Evolutionary conservation across 2,113 vertebrate species (phyloP), one percentile per base, ranked within the genome.

Genomic region (Amblyopsis rosae): DNA sequence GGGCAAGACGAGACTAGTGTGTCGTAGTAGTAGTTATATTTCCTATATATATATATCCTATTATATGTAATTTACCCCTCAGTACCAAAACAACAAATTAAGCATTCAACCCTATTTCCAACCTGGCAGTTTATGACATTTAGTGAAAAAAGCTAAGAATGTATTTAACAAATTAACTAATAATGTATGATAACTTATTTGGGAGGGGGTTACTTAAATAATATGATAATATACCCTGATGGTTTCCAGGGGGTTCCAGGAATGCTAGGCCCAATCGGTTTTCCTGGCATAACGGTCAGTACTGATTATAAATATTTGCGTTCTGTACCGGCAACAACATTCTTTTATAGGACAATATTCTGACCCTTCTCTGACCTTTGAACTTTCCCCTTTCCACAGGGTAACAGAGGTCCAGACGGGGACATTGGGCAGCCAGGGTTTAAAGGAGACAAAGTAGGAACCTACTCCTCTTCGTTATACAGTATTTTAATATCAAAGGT

Each of bases 361-460:
- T 5, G 68, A 32, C 13, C 0, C 8, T 65, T 69, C 9, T 54
- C 19, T 70, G 45, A 55, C 16, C 46, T 0, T 61, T 59, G 10
- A 72, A 7, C 15, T 12, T 60, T 73, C 46, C 41, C 12, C 67
- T 56, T 41, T 66, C 67, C 41, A 47, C 79, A 97, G 95, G 95
- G 95, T 12, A 83, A 69, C 53, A 83, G 54, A 83, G 93, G 93
- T 59, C 85, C 78, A 0, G 72, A 84, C 48, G 95, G 95, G 76
- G 94, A 94, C 70, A 92, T 90, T 41, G 95, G 95, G 5, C 82
- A 93, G 62, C 19, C 64, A 41, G 95, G 95, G 74, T 59, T 72
- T n/a, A 94, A 92, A 91, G 95, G 95, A 59, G 72, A 85, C 73
- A 91, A 88, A 90, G 95, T 96, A 93, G 46, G 83, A 82, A 50